Evolutionary conservation across 2,113 vertebrate species (phyloP).

Genomic region (Semnornis frantzii): DNA sequence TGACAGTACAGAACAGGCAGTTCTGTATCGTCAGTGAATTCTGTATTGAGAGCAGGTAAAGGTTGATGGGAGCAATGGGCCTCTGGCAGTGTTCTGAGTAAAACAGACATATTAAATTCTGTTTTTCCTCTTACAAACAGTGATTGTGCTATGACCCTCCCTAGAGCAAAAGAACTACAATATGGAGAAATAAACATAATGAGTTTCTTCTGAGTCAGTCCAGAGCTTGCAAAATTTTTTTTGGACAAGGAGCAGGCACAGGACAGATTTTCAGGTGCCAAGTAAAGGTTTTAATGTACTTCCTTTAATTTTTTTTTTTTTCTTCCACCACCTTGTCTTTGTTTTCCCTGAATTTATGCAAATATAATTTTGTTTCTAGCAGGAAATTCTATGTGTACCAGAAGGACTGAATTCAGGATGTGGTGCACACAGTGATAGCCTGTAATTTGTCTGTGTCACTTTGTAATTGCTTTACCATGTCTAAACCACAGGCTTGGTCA

Average conservation of each 20-base stretch:
- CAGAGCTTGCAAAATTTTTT: neutral
- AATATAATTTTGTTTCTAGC: neutral
- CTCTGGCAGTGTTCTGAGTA: neutral
- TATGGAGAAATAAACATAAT: slow-evolving; percentile 7
- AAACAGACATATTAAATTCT: neutral
- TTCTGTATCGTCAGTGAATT: too few species aligned
- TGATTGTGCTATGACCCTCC: neutral
- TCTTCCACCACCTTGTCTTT: neutral
- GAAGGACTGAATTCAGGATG: neutral
- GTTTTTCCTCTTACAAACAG: neutral
- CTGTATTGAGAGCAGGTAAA: neutral
- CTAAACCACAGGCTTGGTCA: neutral
- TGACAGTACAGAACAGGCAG: fast-evolving
- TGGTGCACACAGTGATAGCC: neutral
- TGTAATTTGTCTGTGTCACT: neutral
- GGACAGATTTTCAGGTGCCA: neutral
- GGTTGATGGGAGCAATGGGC: neutral
- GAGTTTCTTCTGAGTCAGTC: neutral
- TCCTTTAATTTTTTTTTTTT: neutral
- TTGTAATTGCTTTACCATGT: neutral
- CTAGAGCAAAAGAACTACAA: fast-evolving
- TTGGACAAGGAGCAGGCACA: neutral
- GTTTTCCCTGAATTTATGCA: neutral
- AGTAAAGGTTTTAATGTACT: neutral
- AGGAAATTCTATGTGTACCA: neutral